A percentile compares a stretch with the other conserved stretches of the same genome.
Conservation (phyloP, 2,888 invertebrate species). For the Microctonus hyperodae region DNA sequence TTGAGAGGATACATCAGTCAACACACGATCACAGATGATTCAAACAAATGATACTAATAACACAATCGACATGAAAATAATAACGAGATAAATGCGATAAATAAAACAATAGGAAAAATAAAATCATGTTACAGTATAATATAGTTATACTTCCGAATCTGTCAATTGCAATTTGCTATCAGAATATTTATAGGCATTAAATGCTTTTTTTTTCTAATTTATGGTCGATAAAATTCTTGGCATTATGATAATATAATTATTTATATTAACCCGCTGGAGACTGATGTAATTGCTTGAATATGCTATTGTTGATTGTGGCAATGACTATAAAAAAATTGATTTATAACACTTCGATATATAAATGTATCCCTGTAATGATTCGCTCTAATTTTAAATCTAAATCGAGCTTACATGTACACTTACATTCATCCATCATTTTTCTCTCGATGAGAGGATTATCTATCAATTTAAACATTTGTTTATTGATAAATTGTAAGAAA, state of each 20-base stretch:
- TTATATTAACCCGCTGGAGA: constrained; percentile 20
- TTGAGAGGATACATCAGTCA: constrained; percentile 50
- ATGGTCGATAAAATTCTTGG: constrained; percentile 21
- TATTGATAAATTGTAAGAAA: neutral
- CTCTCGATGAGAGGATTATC: neutral
- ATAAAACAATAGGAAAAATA: neutral
- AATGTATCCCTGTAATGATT: neutral
- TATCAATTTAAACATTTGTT: neutral
- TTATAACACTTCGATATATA: neutral
- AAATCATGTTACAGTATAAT: constrained; percentile 6
- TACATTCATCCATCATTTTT: constrained; percentile 37
- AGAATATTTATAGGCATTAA: neutral
- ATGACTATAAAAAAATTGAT: neutral
- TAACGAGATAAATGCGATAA: neutral
- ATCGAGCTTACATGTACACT: constrained; percentile 50
- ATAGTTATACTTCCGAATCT: neutral
- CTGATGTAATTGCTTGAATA: constrained; percentile 22
- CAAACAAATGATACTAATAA: neutral
- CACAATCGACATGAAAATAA: neutral
- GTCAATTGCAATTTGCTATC: neutral
- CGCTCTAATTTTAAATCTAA: constrained; percentile 9
- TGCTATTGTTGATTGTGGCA: neutral
- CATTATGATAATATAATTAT: constrained; percentile 7
- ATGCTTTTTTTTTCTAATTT: constrained; percentile 13
- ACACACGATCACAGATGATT: constrained; percentile 39